phyloP scores from a whole-genome alignment of 2,797 vertebrate species.

The Capromys pilorides region DNA sequence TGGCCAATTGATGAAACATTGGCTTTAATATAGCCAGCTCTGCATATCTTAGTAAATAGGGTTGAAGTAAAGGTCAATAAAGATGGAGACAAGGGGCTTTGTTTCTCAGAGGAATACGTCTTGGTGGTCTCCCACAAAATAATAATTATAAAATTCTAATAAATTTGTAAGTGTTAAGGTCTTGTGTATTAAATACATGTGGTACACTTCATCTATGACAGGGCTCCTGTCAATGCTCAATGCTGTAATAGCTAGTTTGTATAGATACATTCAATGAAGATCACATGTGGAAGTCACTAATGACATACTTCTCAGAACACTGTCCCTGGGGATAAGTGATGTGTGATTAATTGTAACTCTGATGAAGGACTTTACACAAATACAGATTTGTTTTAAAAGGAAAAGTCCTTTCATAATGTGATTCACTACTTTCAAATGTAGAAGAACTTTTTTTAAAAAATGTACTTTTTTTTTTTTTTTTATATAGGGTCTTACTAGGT shows the following conservation, averaged over 20 bases:
- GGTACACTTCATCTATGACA: background rate
- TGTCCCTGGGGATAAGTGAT: background rate
- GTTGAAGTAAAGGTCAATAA: background rate
- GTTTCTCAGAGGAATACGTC: background rate
- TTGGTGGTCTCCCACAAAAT: background rate
- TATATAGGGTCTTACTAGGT: too few species aligned
- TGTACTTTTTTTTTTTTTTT: too few species aligned
- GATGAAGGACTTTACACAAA: background rate
- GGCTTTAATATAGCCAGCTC: background rate
- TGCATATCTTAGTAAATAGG: background rate
- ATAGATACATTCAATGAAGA: background rate
- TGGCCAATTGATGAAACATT: background rate
- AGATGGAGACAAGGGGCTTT: background rate
- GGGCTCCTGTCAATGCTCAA: background rate
- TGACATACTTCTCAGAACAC: background rate
- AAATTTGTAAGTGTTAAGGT: background rate
- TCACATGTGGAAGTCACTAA: background rate
- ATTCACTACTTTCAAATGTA: background rate
- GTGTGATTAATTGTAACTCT: background rate
- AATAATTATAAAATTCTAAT: background rate
- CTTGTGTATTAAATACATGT: background rate
- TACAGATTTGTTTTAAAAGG: conserved; percentile 7
- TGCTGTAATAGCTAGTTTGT: background rate
- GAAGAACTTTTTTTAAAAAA: background rate
- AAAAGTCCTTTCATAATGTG: background rate